phyloP scores from a whole-genome alignment of 2,888 invertebrate species.

The Gisinianus flammeolus region DNA sequence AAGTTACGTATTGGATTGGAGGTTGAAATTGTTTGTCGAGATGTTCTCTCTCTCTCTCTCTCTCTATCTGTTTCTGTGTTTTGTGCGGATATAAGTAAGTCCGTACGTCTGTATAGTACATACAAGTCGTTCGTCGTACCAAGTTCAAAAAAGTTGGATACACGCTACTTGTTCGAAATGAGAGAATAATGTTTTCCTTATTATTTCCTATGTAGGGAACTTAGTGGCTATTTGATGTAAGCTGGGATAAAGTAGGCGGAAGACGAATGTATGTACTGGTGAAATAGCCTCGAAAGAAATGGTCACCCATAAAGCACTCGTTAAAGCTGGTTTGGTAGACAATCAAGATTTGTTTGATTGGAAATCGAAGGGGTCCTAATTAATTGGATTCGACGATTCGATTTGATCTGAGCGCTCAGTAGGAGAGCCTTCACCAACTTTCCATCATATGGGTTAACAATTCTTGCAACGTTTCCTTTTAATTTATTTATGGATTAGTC shows the following conservation, averaged over 20 bases:
- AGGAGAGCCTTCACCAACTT: conserved; percentile 22
- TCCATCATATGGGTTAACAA: conserved; percentile 27
- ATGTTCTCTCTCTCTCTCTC: too few species aligned
- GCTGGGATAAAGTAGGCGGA: conserved; percentile 29
- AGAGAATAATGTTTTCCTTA: conserved; percentile 1
- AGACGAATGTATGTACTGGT: conserved; percentile 10
- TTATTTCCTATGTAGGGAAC: neutral
- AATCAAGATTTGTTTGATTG: conserved; percentile 38
- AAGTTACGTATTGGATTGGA: neutral
- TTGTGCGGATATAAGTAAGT: too few species aligned
- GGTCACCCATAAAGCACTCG: conserved; percentile 32
- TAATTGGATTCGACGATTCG: conserved; percentile 58
- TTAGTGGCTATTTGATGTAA: conserved; percentile 8
- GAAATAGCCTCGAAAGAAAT: conserved; percentile 4
- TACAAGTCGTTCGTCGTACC: too few species aligned
- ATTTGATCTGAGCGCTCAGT: conserved; percentile 40
- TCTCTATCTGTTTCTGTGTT: too few species aligned
- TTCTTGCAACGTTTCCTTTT: conserved; percentile 30
- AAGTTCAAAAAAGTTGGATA: too few species aligned
- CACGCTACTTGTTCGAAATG: neutral
- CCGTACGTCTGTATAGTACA: too few species aligned
- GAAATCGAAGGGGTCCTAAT: conserved; percentile 58
- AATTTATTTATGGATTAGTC: conserved; percentile 35
- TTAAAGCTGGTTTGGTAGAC: conserved; percentile 23
- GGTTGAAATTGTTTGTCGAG: neutral